Conservation (phyloP, 2,113 vertebrate genomes). For the Syngnathoides biaculeatus region DNA sequence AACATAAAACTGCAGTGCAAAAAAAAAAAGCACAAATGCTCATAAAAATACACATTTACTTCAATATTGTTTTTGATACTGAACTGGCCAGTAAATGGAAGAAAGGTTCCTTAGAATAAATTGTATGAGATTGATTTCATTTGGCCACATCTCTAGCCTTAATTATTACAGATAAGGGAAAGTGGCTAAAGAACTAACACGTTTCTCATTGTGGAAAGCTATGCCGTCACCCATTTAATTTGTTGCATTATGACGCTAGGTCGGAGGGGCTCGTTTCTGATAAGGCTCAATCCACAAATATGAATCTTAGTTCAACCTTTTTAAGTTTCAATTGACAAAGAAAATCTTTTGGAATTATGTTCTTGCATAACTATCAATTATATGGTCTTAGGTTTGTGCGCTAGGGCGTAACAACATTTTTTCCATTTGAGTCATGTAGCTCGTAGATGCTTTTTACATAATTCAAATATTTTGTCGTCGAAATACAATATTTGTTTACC, state of each 20-base stretch:
- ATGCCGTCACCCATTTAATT: conserved; percentile 10
- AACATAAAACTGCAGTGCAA: not conserved
- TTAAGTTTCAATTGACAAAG: too few relatives aligned
- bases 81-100: too few relatives aligned
- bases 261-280: too few relatives aligned
- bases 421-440: conserved; percentile 17
- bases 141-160: not conserved
- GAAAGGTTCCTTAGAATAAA: not conserved
- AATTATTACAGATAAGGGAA: not conserved
- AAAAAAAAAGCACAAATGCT: not conserved
- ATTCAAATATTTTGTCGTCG: not conserved
- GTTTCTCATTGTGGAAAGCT: not conserved
- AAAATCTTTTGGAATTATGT: conserved; percentile 64
- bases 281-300: conserved; percentile 48
- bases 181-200: not conserved
- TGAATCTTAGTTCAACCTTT: too few relatives aligned
- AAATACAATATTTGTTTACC: not conserved
- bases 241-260: conserved; percentile 9
- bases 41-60: not conserved
- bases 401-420: conserved; percentile 22
- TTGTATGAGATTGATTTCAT: not conserved
- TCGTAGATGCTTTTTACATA: not conserved
- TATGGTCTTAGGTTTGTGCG: conserved; percentile 23
- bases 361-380: conserved; percentile 36
- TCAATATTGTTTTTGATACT: not conserved